Conservation (phyloP, 2,113 vertebrate genomes). For the Myodes glareolus region DNA sequence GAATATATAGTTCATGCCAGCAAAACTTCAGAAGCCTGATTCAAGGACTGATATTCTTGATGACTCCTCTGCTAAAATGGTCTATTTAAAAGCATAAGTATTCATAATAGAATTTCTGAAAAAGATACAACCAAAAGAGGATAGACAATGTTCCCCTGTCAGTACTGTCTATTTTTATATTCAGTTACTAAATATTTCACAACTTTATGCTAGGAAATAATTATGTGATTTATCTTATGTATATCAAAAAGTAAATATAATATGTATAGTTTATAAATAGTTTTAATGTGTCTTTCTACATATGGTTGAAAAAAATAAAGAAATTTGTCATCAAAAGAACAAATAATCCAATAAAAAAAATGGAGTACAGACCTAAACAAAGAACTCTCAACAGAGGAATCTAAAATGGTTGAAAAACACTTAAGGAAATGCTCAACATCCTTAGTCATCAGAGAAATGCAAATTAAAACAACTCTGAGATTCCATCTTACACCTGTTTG, state of each 20-base stretch:
- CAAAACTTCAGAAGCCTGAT: background rate
- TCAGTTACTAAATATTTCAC: background rate
- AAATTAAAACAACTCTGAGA: too few relatives aligned
- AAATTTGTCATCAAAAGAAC: too few relatives aligned
- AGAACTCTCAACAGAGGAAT: too few relatives aligned
- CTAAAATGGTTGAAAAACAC: too few relatives aligned
- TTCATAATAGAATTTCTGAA: background rate
- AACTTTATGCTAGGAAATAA: background rate
- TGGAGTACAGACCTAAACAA: too few relatives aligned
- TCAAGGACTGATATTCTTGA: background rate
- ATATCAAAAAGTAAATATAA: too few relatives aligned
- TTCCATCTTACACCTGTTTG: too few relatives aligned
- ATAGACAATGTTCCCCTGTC: background rate
- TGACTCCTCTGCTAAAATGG: accelerated
- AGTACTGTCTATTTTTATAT: background rate
- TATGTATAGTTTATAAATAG: too few relatives aligned
- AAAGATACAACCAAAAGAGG: background rate
- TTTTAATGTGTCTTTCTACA: background rate
- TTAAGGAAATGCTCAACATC: too few relatives aligned
- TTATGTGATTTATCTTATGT: background rate
- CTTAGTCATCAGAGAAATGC: too few relatives aligned
- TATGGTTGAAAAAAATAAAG: too few relatives aligned
- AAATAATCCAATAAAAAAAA: too few relatives aligned
- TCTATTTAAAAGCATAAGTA: background rate
- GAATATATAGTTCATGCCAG: background rate